phyloP scores from a whole-genome alignment of 2,113 vertebrate genomes.

The Calidris pugnax region DNA sequence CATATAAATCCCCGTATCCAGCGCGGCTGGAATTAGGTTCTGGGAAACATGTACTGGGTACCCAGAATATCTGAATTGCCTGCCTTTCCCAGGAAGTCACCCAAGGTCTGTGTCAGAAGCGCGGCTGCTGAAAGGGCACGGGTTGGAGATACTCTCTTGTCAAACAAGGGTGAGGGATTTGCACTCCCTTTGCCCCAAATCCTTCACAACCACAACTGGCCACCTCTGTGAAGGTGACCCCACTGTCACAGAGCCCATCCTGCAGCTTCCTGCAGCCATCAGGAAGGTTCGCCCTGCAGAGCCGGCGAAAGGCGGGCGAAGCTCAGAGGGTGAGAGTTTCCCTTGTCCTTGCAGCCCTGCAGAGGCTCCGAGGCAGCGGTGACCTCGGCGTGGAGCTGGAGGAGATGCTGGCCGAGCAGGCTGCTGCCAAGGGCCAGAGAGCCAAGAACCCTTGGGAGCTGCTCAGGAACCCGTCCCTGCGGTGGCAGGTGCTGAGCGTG shows the following conservation, averaged over 20 bases:
- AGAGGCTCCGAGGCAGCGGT: slow-evolving; percentile 73
- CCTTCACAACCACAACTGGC: not conserved
- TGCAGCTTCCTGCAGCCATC: not conserved
- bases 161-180: not conserved
- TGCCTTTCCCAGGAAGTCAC: not conserved
- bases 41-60: not conserved
- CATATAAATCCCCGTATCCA: not conserved
- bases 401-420: slow-evolving; percentile 85
- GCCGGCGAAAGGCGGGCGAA: not conserved
- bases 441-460: slow-evolving; percentile 79
- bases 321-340: not conserved
- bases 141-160: not conserved
- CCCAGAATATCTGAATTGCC: not conserved
- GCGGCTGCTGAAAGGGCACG: not conserved
- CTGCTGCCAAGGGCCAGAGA: slow-evolving; percentile 69
- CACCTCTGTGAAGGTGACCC: not conserved
- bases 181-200: not conserved
- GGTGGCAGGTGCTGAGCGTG: slow-evolving; percentile 83
- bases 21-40: not conserved
- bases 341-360: slow-evolving; percentile 76
- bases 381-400: slow-evolving; percentile 80
- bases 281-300: not conserved
- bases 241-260: not conserved
- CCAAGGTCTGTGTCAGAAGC: not conserved
- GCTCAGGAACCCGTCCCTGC: slow-evolving; percentile 71